phyloP scores from a whole-genome alignment of 2,797 vertebrate genomes.

The Gorsachius magnificus region DNA sequence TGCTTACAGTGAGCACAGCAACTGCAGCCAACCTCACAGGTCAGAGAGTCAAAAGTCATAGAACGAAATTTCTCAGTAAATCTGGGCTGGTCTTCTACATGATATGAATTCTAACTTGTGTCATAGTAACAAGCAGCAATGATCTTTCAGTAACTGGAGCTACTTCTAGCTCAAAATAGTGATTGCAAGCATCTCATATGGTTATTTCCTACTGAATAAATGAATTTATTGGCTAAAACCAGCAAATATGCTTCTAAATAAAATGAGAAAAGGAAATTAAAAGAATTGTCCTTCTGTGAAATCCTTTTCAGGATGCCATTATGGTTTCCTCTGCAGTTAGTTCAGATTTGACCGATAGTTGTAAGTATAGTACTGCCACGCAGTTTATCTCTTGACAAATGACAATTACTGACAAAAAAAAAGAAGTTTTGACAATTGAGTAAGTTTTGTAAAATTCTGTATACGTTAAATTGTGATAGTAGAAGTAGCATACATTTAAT shows the following conservation, averaged over 20 bases:
- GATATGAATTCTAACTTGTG: not conserved
- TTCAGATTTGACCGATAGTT: not conserved
- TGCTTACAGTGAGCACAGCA: not conserved
- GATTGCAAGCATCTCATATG: not conserved
- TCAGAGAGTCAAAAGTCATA: not conserved
- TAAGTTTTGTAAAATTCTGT: not conserved
- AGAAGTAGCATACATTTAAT: not conserved
- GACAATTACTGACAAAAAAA: not conserved
- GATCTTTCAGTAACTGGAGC: not conserved
- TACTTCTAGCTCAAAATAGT: not conserved
- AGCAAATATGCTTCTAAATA: not conserved
- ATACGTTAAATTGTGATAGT: not conserved
- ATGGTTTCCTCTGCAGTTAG: not conserved
- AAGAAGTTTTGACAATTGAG: not conserved
- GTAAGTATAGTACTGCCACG: not conserved
- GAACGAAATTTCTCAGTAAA: constrained; percentile 11
- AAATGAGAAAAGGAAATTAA: not conserved
- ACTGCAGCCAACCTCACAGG: not conserved
- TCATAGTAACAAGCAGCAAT: not conserved
- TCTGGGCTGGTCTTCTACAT: not conserved
- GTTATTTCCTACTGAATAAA: not conserved
- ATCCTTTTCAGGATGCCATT: not conserved
- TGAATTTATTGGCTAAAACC: not conserved
- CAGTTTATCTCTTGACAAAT: not conserved
- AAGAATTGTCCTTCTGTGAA: not conserved